A percentile compares a stretch with the other conserved stretches of the same genome.
Conservation (phyloP, 2,797 vertebrate species). For the Sitta carolinensis region DNA sequence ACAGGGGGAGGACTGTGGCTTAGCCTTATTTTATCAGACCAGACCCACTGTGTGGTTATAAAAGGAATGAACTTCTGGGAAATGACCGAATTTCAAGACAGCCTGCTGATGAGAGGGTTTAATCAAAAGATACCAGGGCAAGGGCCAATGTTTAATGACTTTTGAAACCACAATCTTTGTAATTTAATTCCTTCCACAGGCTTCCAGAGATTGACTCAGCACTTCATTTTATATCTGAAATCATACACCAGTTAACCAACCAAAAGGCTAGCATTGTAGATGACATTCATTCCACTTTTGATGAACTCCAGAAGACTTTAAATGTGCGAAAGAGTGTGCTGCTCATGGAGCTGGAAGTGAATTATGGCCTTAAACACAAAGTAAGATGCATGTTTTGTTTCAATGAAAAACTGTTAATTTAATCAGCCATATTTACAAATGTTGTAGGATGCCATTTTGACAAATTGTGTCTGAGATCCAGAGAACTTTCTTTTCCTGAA, state of each 20-base stretch:
- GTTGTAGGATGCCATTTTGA: neutral
- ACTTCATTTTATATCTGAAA: conserved; percentile 91
- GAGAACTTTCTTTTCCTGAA: neutral
- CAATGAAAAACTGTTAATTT: neutral
- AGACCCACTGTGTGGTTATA: neutral
- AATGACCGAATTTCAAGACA: neutral
- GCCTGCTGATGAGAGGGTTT: neutral
- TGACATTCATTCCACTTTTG: conserved; percentile 91
- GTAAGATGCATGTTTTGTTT: conserved; percentile 72
- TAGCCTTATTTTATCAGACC: neutral
- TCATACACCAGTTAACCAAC: conserved; percentile 92
- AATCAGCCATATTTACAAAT: neutral
- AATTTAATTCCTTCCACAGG: conserved; percentile 73
- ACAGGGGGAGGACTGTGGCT: neutral
- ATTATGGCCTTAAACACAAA: conserved; percentile 98
- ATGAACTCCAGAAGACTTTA: conserved; percentile 95
- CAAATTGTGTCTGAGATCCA: neutral
- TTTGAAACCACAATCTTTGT: conserved; percentile 40
- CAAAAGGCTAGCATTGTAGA: conserved; percentile 94
- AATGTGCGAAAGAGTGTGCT: conserved; percentile 95
- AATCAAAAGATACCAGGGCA: neutral
- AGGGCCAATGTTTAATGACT: conserved; percentile 19
- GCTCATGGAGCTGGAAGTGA: conserved; percentile 98
- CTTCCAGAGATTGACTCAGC: conserved; percentile 94
- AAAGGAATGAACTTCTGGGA: conserved; percentile 20